Percentiles rank a stretch among this genome's conserved stretches.
These are phyloP conservation scores for Polia nebulosa DNA, from an alignment of 2,888 invertebrate genomes.

Conservation along the genomic window DNA sequence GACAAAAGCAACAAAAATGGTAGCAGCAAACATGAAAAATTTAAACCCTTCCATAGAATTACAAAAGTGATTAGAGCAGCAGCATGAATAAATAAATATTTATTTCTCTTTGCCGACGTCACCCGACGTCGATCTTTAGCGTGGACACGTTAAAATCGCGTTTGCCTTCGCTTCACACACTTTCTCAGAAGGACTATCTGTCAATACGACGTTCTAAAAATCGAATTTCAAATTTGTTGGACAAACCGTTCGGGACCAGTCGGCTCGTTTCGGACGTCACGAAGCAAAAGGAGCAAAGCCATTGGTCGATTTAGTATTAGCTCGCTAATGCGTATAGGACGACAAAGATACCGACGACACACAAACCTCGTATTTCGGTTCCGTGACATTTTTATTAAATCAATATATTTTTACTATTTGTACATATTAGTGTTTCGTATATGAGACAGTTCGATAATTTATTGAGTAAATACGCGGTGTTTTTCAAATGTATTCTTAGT, in stretches of 20 bases:
- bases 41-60: conserved; percentile 81
- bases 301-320: conserved; percentile 72
- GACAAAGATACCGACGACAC: conserved; percentile 74
- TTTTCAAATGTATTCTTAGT: conserved; percentile 51
- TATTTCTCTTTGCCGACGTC: conserved; percentile 73
- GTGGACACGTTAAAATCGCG: conserved; percentile 79
- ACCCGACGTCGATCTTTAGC: conserved; percentile 76
- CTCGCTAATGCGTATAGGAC: conserved; percentile 77
- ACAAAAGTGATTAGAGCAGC: conserved; percentile 80
- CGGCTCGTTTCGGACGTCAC: conserved; percentile 74
- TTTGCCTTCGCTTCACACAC: conserved; percentile 68
- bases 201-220: conserved; percentile 79
- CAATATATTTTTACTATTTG: conserved; percentile 63
- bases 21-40: conserved; percentile 71
- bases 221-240: conserved; percentile 74
- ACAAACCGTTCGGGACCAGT: conserved; percentile 70
- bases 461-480: conserved; percentile 52
- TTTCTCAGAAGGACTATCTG: conserved; percentile 84
- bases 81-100: conserved; percentile 76
- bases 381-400: conserved; percentile 63
- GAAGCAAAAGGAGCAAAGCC: conserved; percentile 72
- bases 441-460: conserved; percentile 43
- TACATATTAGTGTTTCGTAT: conserved; percentile 61
- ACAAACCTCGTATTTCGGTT: conserved; percentile 49
- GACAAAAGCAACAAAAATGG: conserved; percentile 71